These are phyloP conservation scores for Dryoscopus gambensis DNA, from an alignment of 2,113 vertebrate genomes.

Conservation along the genomic window DNA sequence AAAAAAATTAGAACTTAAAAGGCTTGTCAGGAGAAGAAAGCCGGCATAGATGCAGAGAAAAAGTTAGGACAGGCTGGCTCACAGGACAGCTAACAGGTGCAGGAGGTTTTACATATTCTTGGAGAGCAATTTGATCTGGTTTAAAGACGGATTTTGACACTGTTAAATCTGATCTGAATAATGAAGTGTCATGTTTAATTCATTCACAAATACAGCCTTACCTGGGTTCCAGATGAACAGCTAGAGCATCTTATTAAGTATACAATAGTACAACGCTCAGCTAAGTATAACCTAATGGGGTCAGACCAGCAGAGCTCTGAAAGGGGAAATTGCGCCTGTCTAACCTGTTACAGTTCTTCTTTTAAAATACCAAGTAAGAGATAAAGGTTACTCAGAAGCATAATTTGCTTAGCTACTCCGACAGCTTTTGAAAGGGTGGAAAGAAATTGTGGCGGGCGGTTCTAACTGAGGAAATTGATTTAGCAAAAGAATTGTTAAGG, in stretches of 20 bases:
- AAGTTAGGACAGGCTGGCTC: background rate
- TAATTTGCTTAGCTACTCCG: constrained; percentile 46
- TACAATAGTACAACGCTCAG: constrained; percentile 35
- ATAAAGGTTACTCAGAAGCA: constrained; percentile 58
- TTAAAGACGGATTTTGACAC: constrained; percentile 35
- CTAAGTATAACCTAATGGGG: constrained; percentile 61
- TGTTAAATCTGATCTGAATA: constrained; percentile 53
- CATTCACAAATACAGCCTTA: constrained; percentile 55
- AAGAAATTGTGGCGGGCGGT: constrained; percentile 39
- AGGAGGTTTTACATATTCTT: background rate
- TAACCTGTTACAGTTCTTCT: constrained; percentile 50
- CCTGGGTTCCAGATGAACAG: constrained; percentile 23
- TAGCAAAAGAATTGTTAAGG: constrained; percentile 63
- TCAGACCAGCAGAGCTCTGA: constrained; percentile 45
- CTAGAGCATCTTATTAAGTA: constrained; percentile 36
- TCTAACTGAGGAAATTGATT: constrained; percentile 59
- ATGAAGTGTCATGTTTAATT: constrained; percentile 62
- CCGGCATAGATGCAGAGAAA: background rate
- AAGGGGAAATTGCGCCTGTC: constrained; percentile 48
- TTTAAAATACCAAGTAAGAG: constrained; percentile 54
- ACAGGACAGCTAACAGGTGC: background rate
- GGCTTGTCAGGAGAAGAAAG: background rate
- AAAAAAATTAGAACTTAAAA: background rate
- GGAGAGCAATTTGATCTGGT: constrained; percentile 33
- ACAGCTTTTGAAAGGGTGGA: constrained; percentile 48